Evolutionary conservation across 2,797 vertebrate species (phyloP), one percentile per base, ranked within the genome.

Genomic region (Leptatherina wallacei): DNA sequence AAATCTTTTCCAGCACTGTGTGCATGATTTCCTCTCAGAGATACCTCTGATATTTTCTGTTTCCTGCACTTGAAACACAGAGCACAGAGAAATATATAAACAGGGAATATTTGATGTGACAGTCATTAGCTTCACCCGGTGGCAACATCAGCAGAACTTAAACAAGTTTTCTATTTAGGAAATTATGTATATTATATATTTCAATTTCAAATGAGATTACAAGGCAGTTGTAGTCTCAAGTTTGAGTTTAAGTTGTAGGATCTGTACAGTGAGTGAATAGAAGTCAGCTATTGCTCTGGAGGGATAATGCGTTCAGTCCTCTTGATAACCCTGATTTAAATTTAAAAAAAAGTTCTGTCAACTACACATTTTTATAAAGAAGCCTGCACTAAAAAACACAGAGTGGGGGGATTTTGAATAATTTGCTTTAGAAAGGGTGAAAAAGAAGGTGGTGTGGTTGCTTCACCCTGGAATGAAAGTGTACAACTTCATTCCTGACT

Each of bases 51-150:
- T 8, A 22, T 71, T 67, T 69, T 32, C 32, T 52, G 14, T 40
- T 73, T 84, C 44, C 65, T 79, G 75, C 71, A 64, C 20, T 71
- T 67, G 7, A 71, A 61, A 52, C 22, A n/a, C 12, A 22, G 4
- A 47, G 63, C 14, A 22, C 7, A 4, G 10, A 13, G 27, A 57
- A 70, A 52, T 40, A 12, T 4, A 36, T 30, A 49, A 65, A 58
- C 40, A 59, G 42, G 44, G 77, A 72, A 55, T 3, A 60, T 52
- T 32, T 30, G 67, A 47, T 70, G 58, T 67, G 54, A 71, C 73
- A 66, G 64, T 65, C 65, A 70, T 69, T 82, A 69, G 38, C 51
- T 54, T 69, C 36, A 1, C 40, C 59, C 51, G 4, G 49, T 13
- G 6, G 61, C 49, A 60, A 68, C 59, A 14, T 13, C 27, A 30